phyloP scores from a whole-genome alignment of 1,140 invertebrate genomes.

The Micrasema minimum region DNA sequence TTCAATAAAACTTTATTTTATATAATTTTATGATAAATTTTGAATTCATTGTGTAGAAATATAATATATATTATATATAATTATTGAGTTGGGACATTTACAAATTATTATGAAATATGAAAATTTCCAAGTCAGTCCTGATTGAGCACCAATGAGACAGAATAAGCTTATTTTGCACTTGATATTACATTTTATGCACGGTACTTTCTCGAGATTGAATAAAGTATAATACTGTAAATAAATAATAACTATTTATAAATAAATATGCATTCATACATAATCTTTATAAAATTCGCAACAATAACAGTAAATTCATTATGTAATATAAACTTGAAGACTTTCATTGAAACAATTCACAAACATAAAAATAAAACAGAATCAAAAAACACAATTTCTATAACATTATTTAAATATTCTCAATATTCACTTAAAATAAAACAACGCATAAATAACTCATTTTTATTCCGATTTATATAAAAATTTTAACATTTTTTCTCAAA shows the following conservation, averaged over 20 bases:
- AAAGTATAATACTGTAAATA: no score
- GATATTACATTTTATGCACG: not conserved
- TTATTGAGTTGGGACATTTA: slow-evolving; percentile 17
- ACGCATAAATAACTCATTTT: slow-evolving; percentile 45
- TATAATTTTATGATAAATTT: slow-evolving; percentile 24
- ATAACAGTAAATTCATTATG: not conserved
- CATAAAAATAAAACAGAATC: not conserved
- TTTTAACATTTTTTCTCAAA: slow-evolving; percentile 43
- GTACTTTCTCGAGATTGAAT: not conserved
- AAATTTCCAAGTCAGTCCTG: slow-evolving; percentile 21
- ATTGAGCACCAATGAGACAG: slow-evolving; percentile 22
- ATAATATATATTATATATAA: slow-evolving; percentile 27
- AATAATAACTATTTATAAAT: no score
- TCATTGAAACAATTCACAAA: slow-evolving; percentile 1
- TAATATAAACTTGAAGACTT: not conserved
- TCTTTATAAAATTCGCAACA: no score
- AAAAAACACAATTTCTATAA: not conserved
- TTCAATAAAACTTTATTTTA: slow-evolving; percentile 30
- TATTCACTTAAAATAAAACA: slow-evolving; percentile 47
- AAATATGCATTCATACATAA: no score
- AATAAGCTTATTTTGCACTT: slow-evolving; percentile 4
- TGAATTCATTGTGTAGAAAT: slow-evolving; percentile 28
- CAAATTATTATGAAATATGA: slow-evolving; percentile 19
- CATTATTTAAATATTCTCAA: slow-evolving; percentile 11
- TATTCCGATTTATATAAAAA: slow-evolving; percentile 47